Conservation (phyloP, 2,113 vertebrate genomes). For the Melanostigma gelatinosum region DNA sequence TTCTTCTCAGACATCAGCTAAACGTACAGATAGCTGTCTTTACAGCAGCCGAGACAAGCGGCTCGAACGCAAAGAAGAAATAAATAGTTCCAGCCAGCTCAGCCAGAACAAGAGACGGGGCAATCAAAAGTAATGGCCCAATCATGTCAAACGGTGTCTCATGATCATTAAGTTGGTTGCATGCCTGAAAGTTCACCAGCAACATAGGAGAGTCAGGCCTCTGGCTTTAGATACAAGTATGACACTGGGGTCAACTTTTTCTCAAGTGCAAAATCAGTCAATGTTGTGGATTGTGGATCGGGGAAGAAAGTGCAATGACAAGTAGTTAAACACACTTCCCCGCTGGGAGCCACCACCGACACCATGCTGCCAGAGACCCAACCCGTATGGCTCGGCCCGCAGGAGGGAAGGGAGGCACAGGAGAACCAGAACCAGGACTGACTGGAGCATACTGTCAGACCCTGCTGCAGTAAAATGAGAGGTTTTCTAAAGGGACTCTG, state of each 20-base stretch:
- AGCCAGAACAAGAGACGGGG: slow-evolving; percentile 47
- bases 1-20: slow-evolving; percentile 67
- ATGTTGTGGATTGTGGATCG: background rate
- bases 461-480: background rate
- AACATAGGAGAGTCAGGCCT: background rate
- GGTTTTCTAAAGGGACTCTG: background rate
- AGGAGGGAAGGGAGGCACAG: no score
- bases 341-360: no score
- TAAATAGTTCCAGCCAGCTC: slow-evolving; percentile 58
- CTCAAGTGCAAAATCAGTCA: background rate
- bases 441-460: no score
- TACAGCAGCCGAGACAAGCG: slow-evolving; percentile 55
- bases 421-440: no score
- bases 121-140: slow-evolving; percentile 15
- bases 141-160: background rate
- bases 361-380: no score
- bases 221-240: background rate
- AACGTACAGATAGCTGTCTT: slow-evolving; percentile 72
- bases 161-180: background rate
- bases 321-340: background rate
- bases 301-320: background rate
- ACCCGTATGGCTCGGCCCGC: no score
- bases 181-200: background rate
- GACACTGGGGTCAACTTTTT: background rate
- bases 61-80: slow-evolving; percentile 39